These are phyloP conservation scores for Gymnothorax javanicus DNA, from an alignment of 2,797 vertebrate species.

Conservation along the genomic window DNA sequence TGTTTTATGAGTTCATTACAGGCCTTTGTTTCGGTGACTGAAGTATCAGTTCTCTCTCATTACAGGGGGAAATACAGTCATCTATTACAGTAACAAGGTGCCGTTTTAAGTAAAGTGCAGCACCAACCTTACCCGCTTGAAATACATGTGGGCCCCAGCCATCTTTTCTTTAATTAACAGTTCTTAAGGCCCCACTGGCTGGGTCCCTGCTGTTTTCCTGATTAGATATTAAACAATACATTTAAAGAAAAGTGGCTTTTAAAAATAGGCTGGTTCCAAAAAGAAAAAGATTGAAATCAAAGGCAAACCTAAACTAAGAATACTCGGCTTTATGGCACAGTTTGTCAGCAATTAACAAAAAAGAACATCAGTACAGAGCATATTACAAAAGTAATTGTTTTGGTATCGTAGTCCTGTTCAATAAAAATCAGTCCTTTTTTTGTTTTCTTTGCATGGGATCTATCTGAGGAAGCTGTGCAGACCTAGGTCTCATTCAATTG, in stretches of 20 bases:
- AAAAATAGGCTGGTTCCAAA: conserved; percentile 31
- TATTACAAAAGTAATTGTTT: not conserved
- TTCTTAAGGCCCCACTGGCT: conserved; percentile 29
- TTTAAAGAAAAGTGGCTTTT: conserved; percentile 26
- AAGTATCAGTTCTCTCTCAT: conserved; percentile 7
- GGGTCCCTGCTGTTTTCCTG: conserved; percentile 31
- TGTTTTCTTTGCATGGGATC: not conserved
- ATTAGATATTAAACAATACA: conserved; percentile 35
- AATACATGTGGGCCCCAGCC: conserved; percentile 7
- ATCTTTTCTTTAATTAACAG: conserved; percentile 35
- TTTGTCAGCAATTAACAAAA: conserved; percentile 30
- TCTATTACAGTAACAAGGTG: conserved; percentile 27
- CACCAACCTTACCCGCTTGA: conserved; percentile 21
- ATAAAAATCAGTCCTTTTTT: not conserved
- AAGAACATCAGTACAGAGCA: conserved; percentile 3
- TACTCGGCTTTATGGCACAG: conserved; percentile 13
- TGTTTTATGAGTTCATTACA: conserved; percentile 17
- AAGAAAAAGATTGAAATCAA: conserved; percentile 26
- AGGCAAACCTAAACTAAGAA: conserved; percentile 13
- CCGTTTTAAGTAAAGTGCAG: conserved; percentile 30
- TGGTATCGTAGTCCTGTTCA: not conserved
- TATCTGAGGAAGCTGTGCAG: not conserved
- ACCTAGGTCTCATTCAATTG: not conserved
- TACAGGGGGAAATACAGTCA: conserved; percentile 24
- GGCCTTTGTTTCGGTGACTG: conserved; percentile 15